A percentile compares a stretch with the other conserved stretches of the same genome.
Evolutionary conservation across 2,113 vertebrate genomes (phyloP).

Genomic region (Misgurnus mizolepis): DNA sequence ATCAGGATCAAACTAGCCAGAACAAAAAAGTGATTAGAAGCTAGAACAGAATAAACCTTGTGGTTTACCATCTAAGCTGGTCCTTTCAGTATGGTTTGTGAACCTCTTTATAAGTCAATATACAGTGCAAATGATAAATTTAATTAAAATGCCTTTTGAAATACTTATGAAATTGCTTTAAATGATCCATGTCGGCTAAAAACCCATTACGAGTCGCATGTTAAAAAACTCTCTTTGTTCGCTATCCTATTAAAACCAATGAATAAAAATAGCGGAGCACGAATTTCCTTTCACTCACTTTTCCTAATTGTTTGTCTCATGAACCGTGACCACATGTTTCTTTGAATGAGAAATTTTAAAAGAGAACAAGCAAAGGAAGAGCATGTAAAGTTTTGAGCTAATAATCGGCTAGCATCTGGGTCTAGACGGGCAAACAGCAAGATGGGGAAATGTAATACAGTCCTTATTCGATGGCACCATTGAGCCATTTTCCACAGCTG

Average conservation of each 20-base stretch:
- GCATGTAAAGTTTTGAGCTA: not conserved
- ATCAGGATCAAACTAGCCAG: too few species aligned
- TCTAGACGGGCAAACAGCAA: not conserved
- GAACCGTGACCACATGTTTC: constrained; percentile 14
- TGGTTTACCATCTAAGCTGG: too few species aligned
- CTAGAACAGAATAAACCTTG: too few species aligned
- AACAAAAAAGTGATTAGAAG: too few species aligned
- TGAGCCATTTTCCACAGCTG: not conserved
- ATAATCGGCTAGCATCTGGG: not conserved
- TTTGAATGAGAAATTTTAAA: constrained; percentile 8
- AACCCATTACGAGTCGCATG: not conserved
- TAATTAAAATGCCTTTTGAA: not conserved
- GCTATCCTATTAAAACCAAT: not conserved
- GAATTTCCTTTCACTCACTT: constrained; percentile 11
- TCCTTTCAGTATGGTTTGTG: too few species aligned
- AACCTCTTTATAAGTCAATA: too few species aligned
- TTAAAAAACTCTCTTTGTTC: not conserved
- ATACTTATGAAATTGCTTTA: not conserved
- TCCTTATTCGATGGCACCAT: not conserved
- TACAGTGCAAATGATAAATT: not conserved
- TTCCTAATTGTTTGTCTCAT: constrained; percentile 28
- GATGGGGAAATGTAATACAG: not conserved
- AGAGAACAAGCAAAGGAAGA: not conserved
- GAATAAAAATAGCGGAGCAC: constrained; percentile 15
- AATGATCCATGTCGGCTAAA: not conserved